These are phyloP conservation scores for Sebastes kiyomatsui DNA, from an alignment of 2,797 vertebrate genomes.

Conservation along the genomic window DNA sequence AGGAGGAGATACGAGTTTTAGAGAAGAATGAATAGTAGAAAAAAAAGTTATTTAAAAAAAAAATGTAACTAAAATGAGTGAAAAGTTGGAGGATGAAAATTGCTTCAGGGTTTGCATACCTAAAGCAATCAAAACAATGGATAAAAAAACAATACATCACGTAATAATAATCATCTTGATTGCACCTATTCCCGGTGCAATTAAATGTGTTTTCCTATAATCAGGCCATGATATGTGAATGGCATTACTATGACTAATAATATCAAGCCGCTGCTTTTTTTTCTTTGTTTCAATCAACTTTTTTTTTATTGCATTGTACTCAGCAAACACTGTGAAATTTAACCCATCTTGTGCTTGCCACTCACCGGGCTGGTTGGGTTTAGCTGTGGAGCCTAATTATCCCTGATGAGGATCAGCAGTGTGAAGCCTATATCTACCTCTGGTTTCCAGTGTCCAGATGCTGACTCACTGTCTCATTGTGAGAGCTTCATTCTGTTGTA, in stretches of 20 bases:
- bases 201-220: conserved; percentile 58
- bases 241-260: conserved; percentile 33
- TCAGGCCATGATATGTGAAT: conserved; percentile 49
- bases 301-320: not conserved
- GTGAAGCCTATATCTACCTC: not conserved
- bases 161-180: conserved; percentile 62
- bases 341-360: not conserved
- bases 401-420: not conserved
- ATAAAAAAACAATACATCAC: conserved; percentile 39
- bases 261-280: not conserved
- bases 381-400: not conserved
- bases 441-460: not conserved
- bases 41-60: not conserved
- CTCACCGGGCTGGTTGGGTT: not conserved
- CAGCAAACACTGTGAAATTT: not conserved
- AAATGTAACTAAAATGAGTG: conserved; percentile 5
- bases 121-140: conserved; percentile 49
- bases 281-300: not conserved
- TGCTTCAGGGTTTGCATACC: conserved; percentile 10
- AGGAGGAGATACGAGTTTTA: conserved; percentile 2
- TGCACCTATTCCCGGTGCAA: conserved; percentile 52
- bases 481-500: not conserved
- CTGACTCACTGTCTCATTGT: not conserved
- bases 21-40: not conserved
- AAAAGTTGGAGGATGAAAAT: conserved; percentile 21